A percentile compares a stretch with the other conserved stretches of the same genome.
phyloP scores from a whole-genome alignment of 2,797 vertebrate species.

The Lutjanus argentimaculatus region DNA sequence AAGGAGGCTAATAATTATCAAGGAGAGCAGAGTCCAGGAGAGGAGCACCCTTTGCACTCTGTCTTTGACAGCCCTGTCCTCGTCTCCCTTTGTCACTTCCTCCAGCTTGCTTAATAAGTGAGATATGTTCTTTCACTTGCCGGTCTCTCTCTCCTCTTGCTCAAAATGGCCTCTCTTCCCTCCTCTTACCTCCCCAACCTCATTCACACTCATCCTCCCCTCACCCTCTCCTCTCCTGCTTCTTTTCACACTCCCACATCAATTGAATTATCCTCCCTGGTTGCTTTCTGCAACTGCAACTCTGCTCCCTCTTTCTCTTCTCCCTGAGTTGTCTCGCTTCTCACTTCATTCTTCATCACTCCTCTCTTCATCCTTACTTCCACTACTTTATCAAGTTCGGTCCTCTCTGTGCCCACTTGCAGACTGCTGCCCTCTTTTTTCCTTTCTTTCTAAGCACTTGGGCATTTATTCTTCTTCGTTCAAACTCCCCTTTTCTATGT shows the following conservation, averaged over 20 bases:
- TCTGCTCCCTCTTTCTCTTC: not conserved
- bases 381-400: conserved; percentile 16
- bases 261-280: conserved; percentile 39
- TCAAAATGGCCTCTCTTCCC: conserved; percentile 48
- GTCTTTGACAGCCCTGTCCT: conserved; percentile 36
- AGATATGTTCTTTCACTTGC: conserved; percentile 46
- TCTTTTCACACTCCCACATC: conserved; percentile 52
- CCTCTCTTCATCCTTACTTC: conserved; percentile 6
- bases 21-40: conserved; percentile 61
- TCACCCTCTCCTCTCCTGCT: conserved; percentile 22
- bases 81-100: conserved; percentile 47
- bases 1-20: conserved; percentile 71
- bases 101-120: conserved; percentile 60
- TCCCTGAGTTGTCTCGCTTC: not conserved
- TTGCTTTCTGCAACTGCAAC: conserved; percentile 9
- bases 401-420: conserved; percentile 17
- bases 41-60: conserved; percentile 55
- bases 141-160: conserved; percentile 23
- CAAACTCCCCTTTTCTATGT: conserved; percentile 50
- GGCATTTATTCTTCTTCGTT: conserved; percentile 54
- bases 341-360: not conserved
- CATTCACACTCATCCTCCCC: conserved; percentile 43
- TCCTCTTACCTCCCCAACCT: conserved; percentile 27
- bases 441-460: not conserved
- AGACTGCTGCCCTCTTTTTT: conserved; percentile 2